These are phyloP conservation scores for Lophotriccus pileatus DNA, from an alignment of 2,797 vertebrate species.

Conservation along the genomic window DNA sequence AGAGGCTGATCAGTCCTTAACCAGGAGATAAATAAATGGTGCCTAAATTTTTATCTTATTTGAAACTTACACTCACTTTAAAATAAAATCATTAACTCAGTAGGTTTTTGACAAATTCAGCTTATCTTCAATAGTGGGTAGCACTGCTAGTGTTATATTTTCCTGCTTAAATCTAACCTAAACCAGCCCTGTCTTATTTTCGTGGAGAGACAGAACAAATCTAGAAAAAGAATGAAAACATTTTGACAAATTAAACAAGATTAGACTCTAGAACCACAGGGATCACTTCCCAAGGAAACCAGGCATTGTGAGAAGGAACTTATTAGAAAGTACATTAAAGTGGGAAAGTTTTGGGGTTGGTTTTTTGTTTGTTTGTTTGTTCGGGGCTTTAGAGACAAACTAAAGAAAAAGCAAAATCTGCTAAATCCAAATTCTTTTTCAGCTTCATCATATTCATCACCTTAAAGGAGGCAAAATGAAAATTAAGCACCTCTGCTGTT, in stretches of 20 bases:
- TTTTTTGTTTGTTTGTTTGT: background rate
- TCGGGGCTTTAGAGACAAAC: background rate
- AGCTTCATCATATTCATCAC: background rate
- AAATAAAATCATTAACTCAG: background rate
- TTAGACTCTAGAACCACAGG: background rate
- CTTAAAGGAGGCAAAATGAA: background rate
- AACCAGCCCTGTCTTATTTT: background rate
- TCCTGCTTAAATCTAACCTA: background rate
- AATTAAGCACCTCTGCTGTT: background rate
- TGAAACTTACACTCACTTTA: background rate
- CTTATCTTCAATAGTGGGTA: background rate
- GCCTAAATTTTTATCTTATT: background rate
- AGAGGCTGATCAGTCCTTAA: background rate
- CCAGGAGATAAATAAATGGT: background rate
- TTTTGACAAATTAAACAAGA: background rate
- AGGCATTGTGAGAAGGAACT: background rate
- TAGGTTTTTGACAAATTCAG: background rate
- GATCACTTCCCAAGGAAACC: background rate
- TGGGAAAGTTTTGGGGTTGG: background rate
- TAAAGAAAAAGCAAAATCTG: background rate
- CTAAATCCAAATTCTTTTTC: background rate
- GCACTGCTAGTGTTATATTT: background rate
- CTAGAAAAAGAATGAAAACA: background rate
- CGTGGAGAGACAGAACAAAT: background rate
- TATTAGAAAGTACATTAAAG: background rate